phyloP scores from a whole-genome alignment of 2,113 vertebrate genomes.

The Mustela lutreola region DNA sequence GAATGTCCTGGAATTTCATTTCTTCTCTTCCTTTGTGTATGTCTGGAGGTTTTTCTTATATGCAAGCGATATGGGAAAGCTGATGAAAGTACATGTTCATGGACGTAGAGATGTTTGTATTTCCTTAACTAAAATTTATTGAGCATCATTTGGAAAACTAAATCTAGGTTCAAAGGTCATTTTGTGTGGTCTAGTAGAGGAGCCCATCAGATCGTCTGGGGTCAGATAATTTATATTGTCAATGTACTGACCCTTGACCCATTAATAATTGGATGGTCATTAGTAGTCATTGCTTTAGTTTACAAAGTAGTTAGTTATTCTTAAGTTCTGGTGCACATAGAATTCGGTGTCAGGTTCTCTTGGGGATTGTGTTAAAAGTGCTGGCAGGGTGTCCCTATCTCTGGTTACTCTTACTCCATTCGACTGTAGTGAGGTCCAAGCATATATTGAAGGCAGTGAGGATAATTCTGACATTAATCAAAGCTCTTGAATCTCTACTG shows the following conservation, averaged over 20 bases:
- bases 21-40: neutral
- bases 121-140: neutral
- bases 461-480: neutral
- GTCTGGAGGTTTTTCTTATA: neutral
- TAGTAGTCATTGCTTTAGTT: neutral
- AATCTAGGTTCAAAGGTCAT: neutral
- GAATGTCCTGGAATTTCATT: neutral
- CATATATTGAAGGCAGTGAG: neutral
- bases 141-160: neutral
- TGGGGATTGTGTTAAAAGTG: neutral
- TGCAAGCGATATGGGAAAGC: neutral
- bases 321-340: constrained; percentile 4
- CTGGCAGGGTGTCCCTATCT: neutral
- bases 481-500: neutral
- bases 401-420: neutral
- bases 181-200: neutral
- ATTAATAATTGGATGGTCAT: neutral
- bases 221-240: constrained; percentile 44
- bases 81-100: neutral
- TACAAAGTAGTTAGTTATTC: neutral
- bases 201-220: neutral
- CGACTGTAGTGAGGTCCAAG: neutral
- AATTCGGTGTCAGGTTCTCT: neutral
- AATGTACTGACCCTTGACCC: neutral
- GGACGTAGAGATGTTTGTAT: neutral